These are phyloP conservation scores for Autographa pulchrina DNA, from an alignment of 2,888 invertebrate genomes.

Conservation along the genomic window DNA sequence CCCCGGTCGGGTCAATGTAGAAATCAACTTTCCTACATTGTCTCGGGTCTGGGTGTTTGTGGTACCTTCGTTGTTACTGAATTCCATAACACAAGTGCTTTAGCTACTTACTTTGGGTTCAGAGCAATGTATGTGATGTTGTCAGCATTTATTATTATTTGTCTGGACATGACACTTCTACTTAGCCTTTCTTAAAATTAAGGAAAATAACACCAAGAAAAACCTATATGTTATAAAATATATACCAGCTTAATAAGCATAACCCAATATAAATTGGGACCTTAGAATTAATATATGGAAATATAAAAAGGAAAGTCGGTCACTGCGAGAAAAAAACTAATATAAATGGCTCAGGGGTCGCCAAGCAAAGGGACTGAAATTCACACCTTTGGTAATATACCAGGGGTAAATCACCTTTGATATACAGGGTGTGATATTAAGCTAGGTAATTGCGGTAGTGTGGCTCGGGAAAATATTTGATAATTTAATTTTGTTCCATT, in stretches of 20 bases:
- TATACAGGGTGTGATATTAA: conserved; percentile 30
- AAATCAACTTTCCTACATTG: too few species aligned
- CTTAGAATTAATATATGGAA: conserved; percentile 51
- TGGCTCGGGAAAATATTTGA: background rate
- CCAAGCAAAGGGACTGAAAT: conserved; percentile 50
- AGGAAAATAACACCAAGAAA: background rate
- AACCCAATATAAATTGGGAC: conserved; percentile 43
- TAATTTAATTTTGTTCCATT: background rate
- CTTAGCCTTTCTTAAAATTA: background rate
- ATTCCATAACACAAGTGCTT: too few species aligned
- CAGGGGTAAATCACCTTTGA: conserved; percentile 37
- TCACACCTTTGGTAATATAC: conserved; percentile 46
- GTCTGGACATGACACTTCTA: too few species aligned
- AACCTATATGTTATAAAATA: conserved; percentile 10
- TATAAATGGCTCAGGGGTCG: conserved; percentile 49
- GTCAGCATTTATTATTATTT: too few species aligned
- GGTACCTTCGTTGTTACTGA: too few species aligned
- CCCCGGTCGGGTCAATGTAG: too few species aligned
- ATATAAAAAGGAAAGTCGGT: conserved; percentile 44
- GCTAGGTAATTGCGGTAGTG: background rate
- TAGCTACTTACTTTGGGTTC: too few species aligned
- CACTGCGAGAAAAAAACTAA: conserved; percentile 39
- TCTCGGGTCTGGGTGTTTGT: too few species aligned
- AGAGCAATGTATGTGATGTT: too few species aligned
- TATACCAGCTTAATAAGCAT: conserved; percentile 35